phyloP scores from a whole-genome alignment of 2,113 vertebrate species.

The Sapayoa aenigma region DNA sequence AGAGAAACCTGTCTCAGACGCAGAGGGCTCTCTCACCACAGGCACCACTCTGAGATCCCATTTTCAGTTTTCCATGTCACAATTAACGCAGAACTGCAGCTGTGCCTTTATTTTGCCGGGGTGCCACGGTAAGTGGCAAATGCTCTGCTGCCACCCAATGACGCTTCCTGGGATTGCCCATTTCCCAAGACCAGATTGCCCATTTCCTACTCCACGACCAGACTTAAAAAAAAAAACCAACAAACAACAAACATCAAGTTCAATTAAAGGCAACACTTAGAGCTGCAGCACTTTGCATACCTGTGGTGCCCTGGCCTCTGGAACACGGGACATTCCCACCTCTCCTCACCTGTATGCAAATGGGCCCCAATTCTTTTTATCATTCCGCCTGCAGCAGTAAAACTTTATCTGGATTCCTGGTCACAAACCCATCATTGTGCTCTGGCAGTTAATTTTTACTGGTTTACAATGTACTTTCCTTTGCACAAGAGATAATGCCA shows the following conservation, averaged over 20 bases:
- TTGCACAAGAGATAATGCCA: slow-evolving; percentile 55
- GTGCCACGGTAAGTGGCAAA: not conserved
- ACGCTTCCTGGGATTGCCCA: not conserved
- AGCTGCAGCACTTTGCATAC: slow-evolving; percentile 36
- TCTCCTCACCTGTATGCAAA: slow-evolving; percentile 78
- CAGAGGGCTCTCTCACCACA: not conserved
- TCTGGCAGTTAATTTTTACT: slow-evolving; percentile 77
- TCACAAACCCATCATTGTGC: slow-evolving; percentile 72
- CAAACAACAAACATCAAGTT: not conserved
- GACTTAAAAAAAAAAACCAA: not conserved
- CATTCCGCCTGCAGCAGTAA: slow-evolving; percentile 54
- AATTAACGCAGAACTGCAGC: not conserved
- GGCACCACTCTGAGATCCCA: not conserved
- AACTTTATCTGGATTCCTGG: slow-evolving; percentile 60
- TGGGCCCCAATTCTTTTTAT: slow-evolving; percentile 41
- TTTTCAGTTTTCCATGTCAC: not conserved
- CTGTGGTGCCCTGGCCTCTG: slow-evolving; percentile 16
- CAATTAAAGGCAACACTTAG: not conserved
- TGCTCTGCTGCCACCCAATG: slow-evolving; percentile 72
- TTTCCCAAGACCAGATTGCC: not conserved
- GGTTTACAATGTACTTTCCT: slow-evolving; percentile 61
- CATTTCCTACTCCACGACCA: not conserved
- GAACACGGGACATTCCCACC: not conserved
- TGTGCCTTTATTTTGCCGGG: not conserved
- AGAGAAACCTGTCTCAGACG: not conserved